A percentile compares a stretch with the other conserved stretches of the same genome.
Conservation (phyloP, 2,888 invertebrate genomes). For the Eupithecia insigniata region DNA sequence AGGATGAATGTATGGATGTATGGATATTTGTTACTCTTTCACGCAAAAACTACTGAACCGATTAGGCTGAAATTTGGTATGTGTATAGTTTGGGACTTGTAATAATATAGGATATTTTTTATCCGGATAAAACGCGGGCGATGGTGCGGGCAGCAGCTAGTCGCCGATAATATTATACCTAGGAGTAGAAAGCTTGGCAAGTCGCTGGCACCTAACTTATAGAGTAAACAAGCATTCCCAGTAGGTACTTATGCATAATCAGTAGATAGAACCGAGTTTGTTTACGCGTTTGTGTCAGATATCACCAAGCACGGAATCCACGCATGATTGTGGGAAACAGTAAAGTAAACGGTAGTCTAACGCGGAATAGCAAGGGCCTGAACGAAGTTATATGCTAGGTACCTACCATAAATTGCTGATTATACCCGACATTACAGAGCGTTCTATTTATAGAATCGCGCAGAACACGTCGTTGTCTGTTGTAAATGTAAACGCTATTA, state of each 20-base stretch:
- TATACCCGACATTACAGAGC: constrained; percentile 72
- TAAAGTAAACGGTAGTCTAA: constrained; percentile 36
- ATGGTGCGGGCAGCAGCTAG: too few species aligned
- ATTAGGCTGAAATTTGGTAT: too few species aligned
- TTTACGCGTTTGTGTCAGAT: constrained; percentile 51
- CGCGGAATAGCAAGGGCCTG: constrained; percentile 58
- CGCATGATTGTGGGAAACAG: constrained; percentile 48
- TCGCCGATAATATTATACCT: background rate
- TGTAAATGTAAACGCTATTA: constrained; percentile 75
- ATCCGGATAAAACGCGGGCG: too few species aligned
- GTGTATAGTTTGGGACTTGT: too few species aligned
- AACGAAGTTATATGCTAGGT: constrained; percentile 64
- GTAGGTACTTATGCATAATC: constrained; percentile 33
- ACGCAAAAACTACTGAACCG: too few species aligned
- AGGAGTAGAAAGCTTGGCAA: background rate
- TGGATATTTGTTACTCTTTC: too few species aligned
- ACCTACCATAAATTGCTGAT: constrained; percentile 68
- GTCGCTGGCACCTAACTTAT: constrained; percentile 14
- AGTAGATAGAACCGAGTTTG: constrained; percentile 46
- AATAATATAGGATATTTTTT: too few species aligned
- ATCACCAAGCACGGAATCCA: constrained; percentile 53
- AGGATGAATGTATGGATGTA: too few species aligned
- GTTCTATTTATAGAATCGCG: constrained; percentile 79
- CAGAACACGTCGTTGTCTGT: constrained; percentile 82
- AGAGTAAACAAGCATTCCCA: constrained; percentile 35